These are phyloP conservation scores for Nasonia vitripennis DNA, from an alignment of 1,140 invertebrate species.

Conservation along the genomic window DNA sequence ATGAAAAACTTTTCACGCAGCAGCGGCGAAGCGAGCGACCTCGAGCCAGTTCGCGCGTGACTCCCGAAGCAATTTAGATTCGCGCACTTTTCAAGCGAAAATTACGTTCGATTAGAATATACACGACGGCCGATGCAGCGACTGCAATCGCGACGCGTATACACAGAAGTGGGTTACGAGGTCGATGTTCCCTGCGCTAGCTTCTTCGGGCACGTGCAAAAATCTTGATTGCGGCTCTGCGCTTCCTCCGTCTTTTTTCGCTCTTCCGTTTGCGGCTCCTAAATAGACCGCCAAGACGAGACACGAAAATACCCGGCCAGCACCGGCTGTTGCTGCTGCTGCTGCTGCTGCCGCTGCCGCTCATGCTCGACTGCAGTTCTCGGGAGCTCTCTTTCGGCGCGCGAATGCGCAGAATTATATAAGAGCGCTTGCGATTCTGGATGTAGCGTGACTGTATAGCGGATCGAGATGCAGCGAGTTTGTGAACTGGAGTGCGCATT, in stretches of 20 bases:
- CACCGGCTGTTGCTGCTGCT: background rate
- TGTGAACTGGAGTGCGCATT: too few species aligned
- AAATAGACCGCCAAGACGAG: background rate
- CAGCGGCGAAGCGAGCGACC: background rate
- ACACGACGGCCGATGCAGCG: background rate
- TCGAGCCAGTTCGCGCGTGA: background rate
- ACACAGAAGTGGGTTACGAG: slow-evolving; percentile 36
- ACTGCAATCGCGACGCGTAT: too few species aligned
- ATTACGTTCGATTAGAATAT: slow-evolving; percentile 35
- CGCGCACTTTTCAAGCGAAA: slow-evolving; percentile 9
- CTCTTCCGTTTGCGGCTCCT: background rate
- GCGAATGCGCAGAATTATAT: too few species aligned
- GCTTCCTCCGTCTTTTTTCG: background rate
- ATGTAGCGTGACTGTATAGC: too few species aligned
- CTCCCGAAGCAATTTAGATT: slow-evolving; percentile 19
- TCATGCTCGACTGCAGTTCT: too few species aligned
- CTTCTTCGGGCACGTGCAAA: background rate
- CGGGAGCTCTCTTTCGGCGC: too few species aligned
- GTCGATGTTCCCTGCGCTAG: slow-evolving; percentile 30
- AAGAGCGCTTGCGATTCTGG: too few species aligned
- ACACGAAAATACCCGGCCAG: background rate
- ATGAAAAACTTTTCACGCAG: too few species aligned
- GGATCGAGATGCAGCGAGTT: too few species aligned
- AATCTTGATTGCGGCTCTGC: background rate
- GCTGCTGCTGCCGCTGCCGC: too few species aligned